A percentile compares a stretch with the other conserved stretches of the same genome.
phyloP scores from a whole-genome alignment of 2,113 vertebrate genomes.

The Pycnonotus jocosus region DNA sequence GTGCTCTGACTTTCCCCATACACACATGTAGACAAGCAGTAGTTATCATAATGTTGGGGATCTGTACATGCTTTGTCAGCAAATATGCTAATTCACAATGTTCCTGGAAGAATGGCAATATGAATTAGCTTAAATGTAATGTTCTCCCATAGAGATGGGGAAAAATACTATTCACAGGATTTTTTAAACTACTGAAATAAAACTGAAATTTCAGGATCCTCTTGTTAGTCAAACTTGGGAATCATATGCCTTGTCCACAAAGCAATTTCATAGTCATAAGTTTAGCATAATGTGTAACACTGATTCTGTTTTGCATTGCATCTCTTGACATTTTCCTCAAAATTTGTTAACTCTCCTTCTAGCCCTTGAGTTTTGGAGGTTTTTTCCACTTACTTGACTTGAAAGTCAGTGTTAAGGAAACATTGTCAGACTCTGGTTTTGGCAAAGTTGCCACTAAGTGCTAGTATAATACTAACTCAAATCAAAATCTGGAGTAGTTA shows the following conservation, averaged over 20 bases:
- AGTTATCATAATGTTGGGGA: background rate
- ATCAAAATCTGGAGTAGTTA: background rate
- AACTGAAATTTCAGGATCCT: background rate
- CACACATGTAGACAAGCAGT: background rate
- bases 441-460: background rate
- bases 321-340: background rate
- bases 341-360: background rate
- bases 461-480: background rate
- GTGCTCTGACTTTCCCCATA: background rate
- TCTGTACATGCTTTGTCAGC: background rate
- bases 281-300: background rate
- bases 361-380: background rate
- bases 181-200: background rate
- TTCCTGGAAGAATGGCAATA: background rate
- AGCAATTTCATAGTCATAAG: background rate
- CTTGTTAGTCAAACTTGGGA: background rate
- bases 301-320: background rate
- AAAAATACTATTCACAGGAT: background rate
- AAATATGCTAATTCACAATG: background rate
- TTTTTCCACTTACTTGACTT: background rate
- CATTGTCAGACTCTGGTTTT: background rate
- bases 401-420: background rate
- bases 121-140: background rate
- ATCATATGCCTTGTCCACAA: background rate
- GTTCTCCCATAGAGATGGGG: background rate